Percentiles rank a stretch among this genome's conserved stretches.
phyloP scores from a whole-genome alignment of 2,797 vertebrate species.

The Garrulus glandarius region DNA sequence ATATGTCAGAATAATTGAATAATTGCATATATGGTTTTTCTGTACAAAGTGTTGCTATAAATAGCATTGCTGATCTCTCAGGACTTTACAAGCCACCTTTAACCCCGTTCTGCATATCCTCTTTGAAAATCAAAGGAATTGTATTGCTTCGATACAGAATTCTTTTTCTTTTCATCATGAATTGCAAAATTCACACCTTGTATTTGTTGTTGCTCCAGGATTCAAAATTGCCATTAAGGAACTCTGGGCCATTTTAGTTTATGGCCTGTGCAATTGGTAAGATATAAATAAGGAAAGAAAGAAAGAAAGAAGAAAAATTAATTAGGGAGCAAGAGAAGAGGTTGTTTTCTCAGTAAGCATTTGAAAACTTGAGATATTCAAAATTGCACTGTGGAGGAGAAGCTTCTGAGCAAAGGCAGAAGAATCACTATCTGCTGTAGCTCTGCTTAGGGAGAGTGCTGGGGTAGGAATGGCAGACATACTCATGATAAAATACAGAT shows the following conservation, averaged over 20 bases:
- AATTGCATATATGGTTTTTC: not conserved
- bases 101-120: not conserved
- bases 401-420: not conserved
- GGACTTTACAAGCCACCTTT: not conserved
- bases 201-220: not conserved
- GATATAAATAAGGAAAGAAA: not conserved
- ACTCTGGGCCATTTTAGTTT: not conserved
- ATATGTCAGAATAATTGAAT: not conserved
- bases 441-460: not conserved
- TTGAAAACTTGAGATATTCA: not conserved
- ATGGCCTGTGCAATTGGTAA: not conserved
- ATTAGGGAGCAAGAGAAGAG: not conserved
- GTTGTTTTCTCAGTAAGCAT: not conserved
- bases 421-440: not conserved
- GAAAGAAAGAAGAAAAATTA: not conserved
- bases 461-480: not conserved
- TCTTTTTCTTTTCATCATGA: not conserved
- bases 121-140: not conserved
- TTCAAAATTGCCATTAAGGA: not conserved
- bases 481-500: not conserved
- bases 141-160: not conserved
- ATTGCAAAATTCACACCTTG: not conserved
- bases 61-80: not conserved
- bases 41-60: not conserved
- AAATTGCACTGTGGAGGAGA: not conserved